Percentiles rank a stretch among this genome's conserved stretches.
Conservation (phyloP, 1,140 invertebrate species). For the Brachionus rotundiformis region DNA sequence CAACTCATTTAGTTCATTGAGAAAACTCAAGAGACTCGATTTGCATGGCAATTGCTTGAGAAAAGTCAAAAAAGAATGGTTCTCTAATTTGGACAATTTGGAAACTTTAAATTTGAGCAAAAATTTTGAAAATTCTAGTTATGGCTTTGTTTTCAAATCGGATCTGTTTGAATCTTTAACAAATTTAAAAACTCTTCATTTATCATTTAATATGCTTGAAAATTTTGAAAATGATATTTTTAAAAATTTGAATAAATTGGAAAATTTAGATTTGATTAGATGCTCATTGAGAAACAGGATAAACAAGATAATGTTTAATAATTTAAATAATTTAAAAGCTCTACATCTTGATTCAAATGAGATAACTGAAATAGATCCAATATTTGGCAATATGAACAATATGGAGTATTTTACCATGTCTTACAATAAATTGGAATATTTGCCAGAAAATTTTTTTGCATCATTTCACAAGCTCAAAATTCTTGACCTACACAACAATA, state of each 20-base stretch:
- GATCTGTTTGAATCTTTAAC: not conserved
- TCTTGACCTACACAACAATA: slow-evolving; percentile 16
- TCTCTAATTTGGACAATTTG: not conserved
- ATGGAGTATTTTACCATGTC: not conserved
- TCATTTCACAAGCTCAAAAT: not conserved
- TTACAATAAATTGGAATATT: not conserved
- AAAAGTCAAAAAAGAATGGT: slow-evolving; percentile 31
- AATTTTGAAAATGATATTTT: not conserved
- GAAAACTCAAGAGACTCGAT: not conserved
- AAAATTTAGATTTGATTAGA: slow-evolving; percentile 5
- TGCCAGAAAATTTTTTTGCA: not conserved
- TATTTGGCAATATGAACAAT: not conserved
- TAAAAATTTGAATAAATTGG: not conserved
- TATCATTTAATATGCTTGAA: not conserved
- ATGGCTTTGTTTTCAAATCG: slow-evolving; percentile 10
- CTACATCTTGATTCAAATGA: slow-evolving; percentile 12
- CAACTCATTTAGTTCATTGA: not conserved
- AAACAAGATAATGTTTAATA: not conserved
- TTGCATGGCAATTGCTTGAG: slow-evolving; percentile 15
- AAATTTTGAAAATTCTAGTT: slow-evolving; percentile 28
- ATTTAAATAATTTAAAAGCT: not conserved
- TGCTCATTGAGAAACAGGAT: not conserved
- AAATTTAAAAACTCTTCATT: not conserved
- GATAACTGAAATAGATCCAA: not conserved
- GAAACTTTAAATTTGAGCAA: slow-evolving; percentile 4